A percentile compares a stretch with the other conserved stretches of the same genome.
Evolutionary conservation across 2,797 vertebrate genomes (phyloP).

Genomic region (Pogoniulus pusillus): DNA sequence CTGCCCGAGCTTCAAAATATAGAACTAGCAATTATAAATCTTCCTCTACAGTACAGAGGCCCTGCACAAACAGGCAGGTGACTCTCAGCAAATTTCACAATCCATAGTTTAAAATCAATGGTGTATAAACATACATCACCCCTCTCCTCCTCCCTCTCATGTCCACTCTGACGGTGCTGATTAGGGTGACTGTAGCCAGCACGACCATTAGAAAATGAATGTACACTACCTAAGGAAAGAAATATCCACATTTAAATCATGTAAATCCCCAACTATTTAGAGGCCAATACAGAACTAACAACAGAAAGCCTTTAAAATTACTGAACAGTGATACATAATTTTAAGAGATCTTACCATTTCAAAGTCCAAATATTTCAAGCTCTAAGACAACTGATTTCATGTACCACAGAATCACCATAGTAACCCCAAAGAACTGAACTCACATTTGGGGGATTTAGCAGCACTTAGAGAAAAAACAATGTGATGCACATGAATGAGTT

Average conservation of each 20-base stretch:
- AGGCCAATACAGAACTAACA: neutral
- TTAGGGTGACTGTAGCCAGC: slow-evolving; percentile 88
- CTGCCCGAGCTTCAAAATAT: neutral
- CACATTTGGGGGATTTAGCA: neutral
- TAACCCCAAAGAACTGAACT: neutral
- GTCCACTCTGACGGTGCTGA: slow-evolving; percentile 85
- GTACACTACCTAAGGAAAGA: slow-evolving; percentile 83
- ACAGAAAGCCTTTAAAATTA: neutral
- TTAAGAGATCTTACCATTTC: neutral
- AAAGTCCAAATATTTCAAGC: neutral
- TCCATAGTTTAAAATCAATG: neutral
- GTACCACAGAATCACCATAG: neutral
- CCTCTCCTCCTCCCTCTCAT: slow-evolving; percentile 91
- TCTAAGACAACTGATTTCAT: neutral
- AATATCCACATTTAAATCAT: neutral
- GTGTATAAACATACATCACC: slow-evolving; percentile 86
- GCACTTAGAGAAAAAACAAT: neutral
- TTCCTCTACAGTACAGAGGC: neutral
- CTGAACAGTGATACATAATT: neutral
- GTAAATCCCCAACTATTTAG: neutral
- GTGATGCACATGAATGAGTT: neutral
- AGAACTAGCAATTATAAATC: neutral
- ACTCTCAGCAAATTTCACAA: neutral
- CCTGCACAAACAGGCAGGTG: neutral
- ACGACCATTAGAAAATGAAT: slow-evolving; percentile 91